Percentiles rank a stretch among this genome's conserved stretches.
phyloP scores from a whole-genome alignment of 2,797 vertebrate genomes.

The Rhabdomys pumilio region DNA sequence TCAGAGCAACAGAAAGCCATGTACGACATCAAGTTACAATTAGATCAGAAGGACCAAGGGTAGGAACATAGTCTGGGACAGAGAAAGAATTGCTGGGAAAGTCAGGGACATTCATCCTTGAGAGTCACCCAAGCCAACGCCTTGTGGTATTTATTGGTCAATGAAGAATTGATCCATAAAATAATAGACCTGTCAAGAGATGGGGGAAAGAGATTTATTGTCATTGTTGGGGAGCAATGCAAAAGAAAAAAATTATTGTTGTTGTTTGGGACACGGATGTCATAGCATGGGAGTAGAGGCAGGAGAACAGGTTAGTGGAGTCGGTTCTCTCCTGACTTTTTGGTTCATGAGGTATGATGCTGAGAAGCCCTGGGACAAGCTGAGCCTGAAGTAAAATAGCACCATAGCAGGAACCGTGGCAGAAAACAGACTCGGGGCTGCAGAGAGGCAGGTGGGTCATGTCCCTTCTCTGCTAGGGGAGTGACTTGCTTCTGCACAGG shows the following conservation, averaged over 20 bases:
- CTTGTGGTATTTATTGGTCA: fast-evolving
- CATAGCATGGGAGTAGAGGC: background rate
- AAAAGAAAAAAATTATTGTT: background rate
- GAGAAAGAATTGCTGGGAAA: no score
- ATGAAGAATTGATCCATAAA: background rate
- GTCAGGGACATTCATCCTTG: no score
- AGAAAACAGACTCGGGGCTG: background rate
- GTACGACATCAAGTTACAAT: fast-evolving
- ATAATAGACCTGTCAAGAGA: slow-evolving; percentile 25
- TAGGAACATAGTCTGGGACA: no score
- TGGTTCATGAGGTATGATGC: background rate
- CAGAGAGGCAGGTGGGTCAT: background rate
- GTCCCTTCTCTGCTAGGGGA: no score
- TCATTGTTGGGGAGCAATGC: background rate
- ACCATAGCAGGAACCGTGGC: background rate
- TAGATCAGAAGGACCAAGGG: background rate
- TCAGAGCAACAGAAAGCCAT: fast-evolving
- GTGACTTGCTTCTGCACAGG: background rate
- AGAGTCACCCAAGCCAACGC: background rate
- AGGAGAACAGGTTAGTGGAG: background rate
- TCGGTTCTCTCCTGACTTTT: background rate
- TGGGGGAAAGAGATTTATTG: background rate
- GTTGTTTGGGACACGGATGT: background rate
- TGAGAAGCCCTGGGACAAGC: background rate
- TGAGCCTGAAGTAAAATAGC: background rate